phyloP scores from a whole-genome alignment of 2,113 vertebrate genomes.

The Thamnaconus septentrionalis region DNA sequence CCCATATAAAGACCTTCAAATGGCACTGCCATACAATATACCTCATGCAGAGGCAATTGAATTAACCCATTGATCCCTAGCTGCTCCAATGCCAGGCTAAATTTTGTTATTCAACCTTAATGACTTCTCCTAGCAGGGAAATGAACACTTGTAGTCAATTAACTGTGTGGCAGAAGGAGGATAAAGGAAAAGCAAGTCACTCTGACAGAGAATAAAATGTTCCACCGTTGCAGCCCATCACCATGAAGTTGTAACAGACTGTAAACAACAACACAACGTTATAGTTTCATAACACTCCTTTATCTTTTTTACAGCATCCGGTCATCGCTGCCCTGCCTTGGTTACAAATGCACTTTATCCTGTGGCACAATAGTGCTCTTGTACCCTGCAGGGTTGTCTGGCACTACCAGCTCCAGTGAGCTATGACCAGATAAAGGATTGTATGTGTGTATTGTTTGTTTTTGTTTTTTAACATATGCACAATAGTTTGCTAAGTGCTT shows the following conservation, averaged over 20 bases:
- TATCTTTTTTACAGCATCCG: slow-evolving; percentile 67
- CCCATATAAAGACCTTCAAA: slow-evolving; percentile 52
- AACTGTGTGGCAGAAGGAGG: slow-evolving; percentile 47
- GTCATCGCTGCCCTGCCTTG: slow-evolving; percentile 48
- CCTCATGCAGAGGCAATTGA: slow-evolving; percentile 64
- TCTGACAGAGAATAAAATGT: slow-evolving; percentile 35
- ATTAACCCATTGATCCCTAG: slow-evolving; percentile 73
- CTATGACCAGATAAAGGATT: too few species aligned
- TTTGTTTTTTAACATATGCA: too few species aligned
- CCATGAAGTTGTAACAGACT: slow-evolving; percentile 4
- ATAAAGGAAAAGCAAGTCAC: slow-evolving; percentile 47
- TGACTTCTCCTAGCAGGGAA: slow-evolving; percentile 66
- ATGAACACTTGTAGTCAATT: slow-evolving; percentile 76
- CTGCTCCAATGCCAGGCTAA: slow-evolving; percentile 57
- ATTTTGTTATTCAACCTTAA: slow-evolving; percentile 71
- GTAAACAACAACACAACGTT: slow-evolving; percentile 82
- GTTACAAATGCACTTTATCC: slow-evolving; percentile 84
- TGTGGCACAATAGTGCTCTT: slow-evolving; percentile 85
- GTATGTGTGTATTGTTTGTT: too few species aligned
- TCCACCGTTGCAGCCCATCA: slow-evolving; percentile 12
- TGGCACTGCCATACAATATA: slow-evolving; percentile 57
- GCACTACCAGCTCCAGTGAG: slow-evolving; percentile 78
- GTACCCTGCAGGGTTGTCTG: slow-evolving; percentile 79
- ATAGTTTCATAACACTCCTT: slow-evolving; percentile 77
- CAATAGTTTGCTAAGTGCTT: too few species aligned